A percentile compares a stretch with the other conserved stretches of the same genome.
Conservation (phyloP, 2,797 vertebrate species). For the Tarsius wallacei region DNA sequence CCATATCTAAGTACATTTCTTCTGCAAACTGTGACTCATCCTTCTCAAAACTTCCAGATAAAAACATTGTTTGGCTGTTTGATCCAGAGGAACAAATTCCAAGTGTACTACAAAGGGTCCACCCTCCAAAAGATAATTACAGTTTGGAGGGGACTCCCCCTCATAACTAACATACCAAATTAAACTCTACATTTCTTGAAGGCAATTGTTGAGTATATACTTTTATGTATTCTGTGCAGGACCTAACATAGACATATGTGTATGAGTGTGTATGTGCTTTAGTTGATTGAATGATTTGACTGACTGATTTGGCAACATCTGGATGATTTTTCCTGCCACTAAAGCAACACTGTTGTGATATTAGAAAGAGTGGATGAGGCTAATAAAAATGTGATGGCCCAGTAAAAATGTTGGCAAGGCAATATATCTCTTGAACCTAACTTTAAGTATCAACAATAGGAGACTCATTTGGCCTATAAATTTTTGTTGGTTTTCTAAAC, state of each 20-base stretch:
- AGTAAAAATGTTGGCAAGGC: constrained; percentile 72
- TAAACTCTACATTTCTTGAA: constrained; percentile 1
- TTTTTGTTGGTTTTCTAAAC: constrained; percentile 75
- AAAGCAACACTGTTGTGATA: background rate
- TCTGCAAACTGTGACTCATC: too few relatives aligned
- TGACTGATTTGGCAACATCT: constrained; percentile 44
- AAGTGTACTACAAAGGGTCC: too few relatives aligned
- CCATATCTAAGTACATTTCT: too few relatives aligned
- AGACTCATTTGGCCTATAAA: constrained; percentile 68
- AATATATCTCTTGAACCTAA: constrained; percentile 72
- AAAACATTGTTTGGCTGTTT: too few relatives aligned
- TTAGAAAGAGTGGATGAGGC: constrained; percentile 50
- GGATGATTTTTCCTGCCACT: constrained; percentile 53
- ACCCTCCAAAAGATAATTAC: too few relatives aligned
- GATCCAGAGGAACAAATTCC: too few relatives aligned
- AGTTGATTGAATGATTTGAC: constrained; percentile 40
- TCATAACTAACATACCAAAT: background rate
- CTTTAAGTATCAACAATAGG: constrained; percentile 57
- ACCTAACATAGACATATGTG: background rate
- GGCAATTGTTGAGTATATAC: background rate
- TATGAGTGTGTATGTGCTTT: background rate
- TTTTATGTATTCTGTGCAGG: background rate
- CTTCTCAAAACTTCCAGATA: too few relatives aligned
- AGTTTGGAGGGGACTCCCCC: too few relatives aligned
- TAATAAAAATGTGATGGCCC: constrained; percentile 69